Evolutionary conservation across 2,888 invertebrate species (phyloP).

Genomic region (Mechanitis mazaeus): DNA sequence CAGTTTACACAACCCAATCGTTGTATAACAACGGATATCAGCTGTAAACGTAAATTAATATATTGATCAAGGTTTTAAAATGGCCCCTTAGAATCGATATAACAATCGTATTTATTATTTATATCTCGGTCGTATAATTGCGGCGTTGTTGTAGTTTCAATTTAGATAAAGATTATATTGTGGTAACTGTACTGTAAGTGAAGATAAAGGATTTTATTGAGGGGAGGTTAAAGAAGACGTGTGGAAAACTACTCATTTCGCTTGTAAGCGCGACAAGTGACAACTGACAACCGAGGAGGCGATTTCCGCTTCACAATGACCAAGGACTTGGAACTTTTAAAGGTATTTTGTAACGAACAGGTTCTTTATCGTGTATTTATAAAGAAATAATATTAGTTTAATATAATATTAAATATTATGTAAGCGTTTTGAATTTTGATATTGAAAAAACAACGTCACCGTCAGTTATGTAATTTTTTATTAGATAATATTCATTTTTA

Average conservation of each 20-base stretch:
- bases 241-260: conserved; percentile 44
- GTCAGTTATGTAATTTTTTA: too few relatives aligned
- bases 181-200: conserved; percentile 38
- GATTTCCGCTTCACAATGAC: conserved; percentile 46
- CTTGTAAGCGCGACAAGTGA: conserved; percentile 42
- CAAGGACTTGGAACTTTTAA: conserved; percentile 44
- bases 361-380: background rate
- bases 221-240: conserved; percentile 50
- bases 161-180: conserved; percentile 66
- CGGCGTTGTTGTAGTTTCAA: conserved; percentile 50
- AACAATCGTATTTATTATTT: conserved; percentile 44
- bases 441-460: too few relatives aligned
- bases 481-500: too few relatives aligned
- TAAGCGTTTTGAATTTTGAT: too few relatives aligned
- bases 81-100: conserved; percentile 30
- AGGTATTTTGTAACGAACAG: conserved; percentile 42
- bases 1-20: too few relatives aligned
- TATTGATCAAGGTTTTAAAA: conserved; percentile 39
- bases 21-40: conserved; percentile 38
- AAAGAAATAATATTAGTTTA: background rate
- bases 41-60: conserved; percentile 52
- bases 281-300: background rate
- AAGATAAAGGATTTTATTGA: conserved; percentile 67
- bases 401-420: too few relatives aligned
- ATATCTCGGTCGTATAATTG: conserved; percentile 40